Conservation (phyloP, 1,140 invertebrate species). For the Bombus confusus region DNA sequence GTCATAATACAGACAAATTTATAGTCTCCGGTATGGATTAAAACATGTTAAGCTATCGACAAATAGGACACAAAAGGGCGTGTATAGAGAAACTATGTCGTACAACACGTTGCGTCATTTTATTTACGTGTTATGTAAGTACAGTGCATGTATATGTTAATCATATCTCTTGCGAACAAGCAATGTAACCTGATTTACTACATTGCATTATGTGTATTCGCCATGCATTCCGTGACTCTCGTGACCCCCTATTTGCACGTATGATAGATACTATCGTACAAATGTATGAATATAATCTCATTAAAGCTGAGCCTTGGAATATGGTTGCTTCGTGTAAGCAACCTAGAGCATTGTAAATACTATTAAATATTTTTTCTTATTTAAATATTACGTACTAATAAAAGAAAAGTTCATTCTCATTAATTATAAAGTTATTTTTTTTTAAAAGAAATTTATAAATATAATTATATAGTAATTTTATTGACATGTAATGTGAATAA, state of each 20-base stretch:
- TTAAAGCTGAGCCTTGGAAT: conserved; percentile 27
- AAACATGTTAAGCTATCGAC: neutral
- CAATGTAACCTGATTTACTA: conserved; percentile 55
- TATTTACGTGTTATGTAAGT: conserved; percentile 40
- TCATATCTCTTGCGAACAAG: conserved; percentile 55
- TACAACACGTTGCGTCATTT: conserved; percentile 43
- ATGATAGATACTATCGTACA: conserved; percentile 47
- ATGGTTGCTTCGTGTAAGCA: neutral
- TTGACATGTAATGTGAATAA: neutral
- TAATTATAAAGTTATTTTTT: neutral
- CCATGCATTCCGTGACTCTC: conserved; percentile 61
- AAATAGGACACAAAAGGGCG: conserved; percentile 8
- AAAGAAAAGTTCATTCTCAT: neutral
- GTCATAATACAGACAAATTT: neutral
- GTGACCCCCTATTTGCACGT: conserved; percentile 31
- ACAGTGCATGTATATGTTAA: conserved; percentile 41
- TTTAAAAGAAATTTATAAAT: no score
- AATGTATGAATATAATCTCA: conserved; percentile 51
- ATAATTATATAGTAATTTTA: neutral
- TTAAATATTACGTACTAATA: neutral
- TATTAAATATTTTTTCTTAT: neutral
- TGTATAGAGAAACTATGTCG: conserved; percentile 7
- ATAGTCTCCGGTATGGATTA: neutral
- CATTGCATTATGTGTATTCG: conserved; percentile 22
- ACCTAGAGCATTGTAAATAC: neutral